Evolutionary conservation across 2,113 vertebrate genomes (phyloP).

Genomic region (Nymphicus hollandicus): DNA sequence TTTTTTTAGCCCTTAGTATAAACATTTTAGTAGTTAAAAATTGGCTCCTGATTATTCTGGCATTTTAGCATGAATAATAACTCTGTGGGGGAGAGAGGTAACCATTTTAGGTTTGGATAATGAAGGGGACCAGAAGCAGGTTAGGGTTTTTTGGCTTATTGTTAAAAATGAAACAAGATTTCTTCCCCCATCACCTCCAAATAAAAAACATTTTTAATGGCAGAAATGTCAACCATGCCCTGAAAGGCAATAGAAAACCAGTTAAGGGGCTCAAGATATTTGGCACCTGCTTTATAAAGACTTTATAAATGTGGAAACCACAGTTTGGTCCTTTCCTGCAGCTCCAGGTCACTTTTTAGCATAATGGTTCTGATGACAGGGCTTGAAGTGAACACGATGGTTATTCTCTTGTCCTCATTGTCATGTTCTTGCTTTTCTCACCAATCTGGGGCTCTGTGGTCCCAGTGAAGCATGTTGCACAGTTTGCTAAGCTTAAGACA

Average conservation of each 20-base stretch:
- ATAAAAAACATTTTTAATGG: background rate
- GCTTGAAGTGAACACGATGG: background rate
- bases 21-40: background rate
- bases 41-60: background rate
- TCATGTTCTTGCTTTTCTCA: background rate
- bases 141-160: background rate
- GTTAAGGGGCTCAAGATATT: background rate
- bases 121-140: background rate
- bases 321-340: background rate
- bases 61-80: background rate
- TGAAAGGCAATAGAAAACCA: background rate
- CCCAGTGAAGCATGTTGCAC: background rate
- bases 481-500: background rate
- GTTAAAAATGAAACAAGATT: background rate
- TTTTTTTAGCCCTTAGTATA: background rate
- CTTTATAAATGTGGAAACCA: background rate
- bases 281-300: background rate
- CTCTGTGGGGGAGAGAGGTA: background rate
- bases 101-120: background rate
- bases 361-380: background rate
- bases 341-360: background rate
- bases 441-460: background rate
- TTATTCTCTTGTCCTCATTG: background rate
- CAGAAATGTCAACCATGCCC: background rate
- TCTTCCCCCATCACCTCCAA: background rate